phyloP scores from a whole-genome alignment of 2,888 invertebrate genomes.

The Tetanocera ferruginea region DNA sequence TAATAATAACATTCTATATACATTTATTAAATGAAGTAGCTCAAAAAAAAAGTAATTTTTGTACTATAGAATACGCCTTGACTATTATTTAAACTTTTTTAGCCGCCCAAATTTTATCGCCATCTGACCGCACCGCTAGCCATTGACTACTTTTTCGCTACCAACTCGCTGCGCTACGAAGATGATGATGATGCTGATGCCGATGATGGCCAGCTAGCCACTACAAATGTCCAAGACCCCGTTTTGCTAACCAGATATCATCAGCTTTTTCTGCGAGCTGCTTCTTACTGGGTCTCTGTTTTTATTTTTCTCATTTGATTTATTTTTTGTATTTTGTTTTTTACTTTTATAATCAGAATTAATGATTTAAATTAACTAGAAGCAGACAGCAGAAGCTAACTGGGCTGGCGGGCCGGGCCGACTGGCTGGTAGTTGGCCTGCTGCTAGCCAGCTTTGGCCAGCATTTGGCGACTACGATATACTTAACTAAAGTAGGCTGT shows the following conservation, averaged over 20 bases:
- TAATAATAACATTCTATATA: too few species aligned
- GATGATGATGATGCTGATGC: neutral
- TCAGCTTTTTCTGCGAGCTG: neutral
- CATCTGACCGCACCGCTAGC: conserved; percentile 3
- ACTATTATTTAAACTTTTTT: neutral
- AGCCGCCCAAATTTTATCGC: too few species aligned
- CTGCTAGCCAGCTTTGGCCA: conserved; percentile 45
- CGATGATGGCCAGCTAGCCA: neutral
- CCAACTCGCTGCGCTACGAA: neutral
- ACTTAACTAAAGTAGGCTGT: conserved; percentile 33
- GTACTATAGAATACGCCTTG: neutral
- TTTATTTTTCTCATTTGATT: neutral
- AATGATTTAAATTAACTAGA: conserved; percentile 66
- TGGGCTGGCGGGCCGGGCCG: neutral
- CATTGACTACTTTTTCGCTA: conserved; percentile 32
- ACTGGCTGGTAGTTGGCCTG: neutral
- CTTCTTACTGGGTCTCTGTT: neutral
- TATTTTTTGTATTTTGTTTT: conserved; percentile 26
- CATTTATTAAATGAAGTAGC: too few species aligned
- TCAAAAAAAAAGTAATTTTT: too few species aligned
- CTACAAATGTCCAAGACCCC: neutral
- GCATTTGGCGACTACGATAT: conserved; percentile 50
- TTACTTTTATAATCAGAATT: conserved; percentile 63
- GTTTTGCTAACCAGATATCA: conserved; percentile 2
- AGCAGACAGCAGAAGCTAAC: conserved; percentile 54